Evolutionary conservation across 2,888 invertebrate species (phyloP).

Genomic region (Mimas tiliae): DNA sequence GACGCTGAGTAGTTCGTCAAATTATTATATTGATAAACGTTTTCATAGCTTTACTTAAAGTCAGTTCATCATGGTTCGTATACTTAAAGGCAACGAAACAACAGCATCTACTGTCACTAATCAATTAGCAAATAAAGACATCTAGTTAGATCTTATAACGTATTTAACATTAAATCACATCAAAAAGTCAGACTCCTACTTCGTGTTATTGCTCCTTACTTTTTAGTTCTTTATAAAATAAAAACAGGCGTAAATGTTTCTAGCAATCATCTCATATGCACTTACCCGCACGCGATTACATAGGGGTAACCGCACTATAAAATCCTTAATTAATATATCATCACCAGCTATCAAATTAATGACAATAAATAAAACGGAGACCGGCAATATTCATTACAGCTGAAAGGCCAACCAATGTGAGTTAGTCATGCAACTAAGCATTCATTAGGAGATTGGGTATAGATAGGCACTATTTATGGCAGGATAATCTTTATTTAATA

Average conservation of each 20-base stretch:
- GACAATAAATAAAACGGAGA: slow-evolving; percentile 4
- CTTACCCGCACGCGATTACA: slow-evolving; percentile 2
- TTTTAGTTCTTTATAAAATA: neutral
- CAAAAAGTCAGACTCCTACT: neutral
- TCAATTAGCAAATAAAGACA: no score
- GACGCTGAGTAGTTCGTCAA: no score
- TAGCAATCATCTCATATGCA: neutral
- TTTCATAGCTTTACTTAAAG: no score
- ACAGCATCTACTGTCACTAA: no score
- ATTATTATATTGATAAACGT: no score
- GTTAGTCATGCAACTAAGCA: slow-evolving; percentile 1
- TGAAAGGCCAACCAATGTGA: neutral
- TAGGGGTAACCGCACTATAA: neutral
- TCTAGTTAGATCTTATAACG: no score
- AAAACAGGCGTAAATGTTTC: neutral
- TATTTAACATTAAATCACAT: no score
- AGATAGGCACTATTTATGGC: neutral
- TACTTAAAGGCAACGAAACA: no score
- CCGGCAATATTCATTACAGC: neutral
- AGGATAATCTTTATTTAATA: neutral
- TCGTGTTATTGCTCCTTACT: neutral
- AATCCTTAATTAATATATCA: slow-evolving; percentile 11
- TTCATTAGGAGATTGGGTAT: neutral
- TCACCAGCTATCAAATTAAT: slow-evolving; percentile 16
- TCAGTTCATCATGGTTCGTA: no score